Evolutionary conservation across 2,113 vertebrate genomes (phyloP).

Genomic region (Nesoenas mayeri): DNA sequence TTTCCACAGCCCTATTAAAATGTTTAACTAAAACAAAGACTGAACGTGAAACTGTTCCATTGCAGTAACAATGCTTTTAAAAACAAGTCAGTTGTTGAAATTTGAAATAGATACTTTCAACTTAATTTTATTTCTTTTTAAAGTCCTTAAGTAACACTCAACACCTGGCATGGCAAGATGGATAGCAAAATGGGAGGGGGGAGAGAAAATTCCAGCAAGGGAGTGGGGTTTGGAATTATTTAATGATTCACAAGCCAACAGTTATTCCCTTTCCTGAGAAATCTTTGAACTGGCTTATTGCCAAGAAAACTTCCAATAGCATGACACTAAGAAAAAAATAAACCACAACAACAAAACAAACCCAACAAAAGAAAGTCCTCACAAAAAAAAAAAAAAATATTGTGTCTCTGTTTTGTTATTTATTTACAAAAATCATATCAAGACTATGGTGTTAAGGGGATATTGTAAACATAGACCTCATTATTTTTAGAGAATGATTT

Average conservation of each 20-base stretch:
- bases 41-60: constrained; percentile 59
- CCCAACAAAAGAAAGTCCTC: background rate
- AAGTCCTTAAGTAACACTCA: constrained; percentile 27
- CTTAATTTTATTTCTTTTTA: constrained; percentile 40
- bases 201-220: constrained; percentile 25
- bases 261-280: background rate
- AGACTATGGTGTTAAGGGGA: constrained; percentile 67
- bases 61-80: constrained; percentile 61
- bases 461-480: constrained; percentile 63
- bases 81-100: constrained; percentile 54
- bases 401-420: constrained; percentile 56
- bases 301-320: constrained; percentile 48
- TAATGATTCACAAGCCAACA: background rate
- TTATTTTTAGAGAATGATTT: constrained; percentile 64
- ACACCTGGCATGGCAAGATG: constrained; percentile 44
- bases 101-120: constrained; percentile 54
- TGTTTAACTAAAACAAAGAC: constrained; percentile 56
- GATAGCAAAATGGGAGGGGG: constrained; percentile 22
- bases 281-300: constrained; percentile 18
- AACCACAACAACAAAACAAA: background rate
- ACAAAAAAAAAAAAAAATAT: background rate
- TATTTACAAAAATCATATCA: constrained; percentile 57
- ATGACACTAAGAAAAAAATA: background rate
- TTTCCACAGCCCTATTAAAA: constrained; percentile 64
- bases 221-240: constrained; percentile 19